Evolutionary conservation across 2,888 invertebrate species (phyloP).

Genomic region (Cecidostiba fungosa): DNA sequence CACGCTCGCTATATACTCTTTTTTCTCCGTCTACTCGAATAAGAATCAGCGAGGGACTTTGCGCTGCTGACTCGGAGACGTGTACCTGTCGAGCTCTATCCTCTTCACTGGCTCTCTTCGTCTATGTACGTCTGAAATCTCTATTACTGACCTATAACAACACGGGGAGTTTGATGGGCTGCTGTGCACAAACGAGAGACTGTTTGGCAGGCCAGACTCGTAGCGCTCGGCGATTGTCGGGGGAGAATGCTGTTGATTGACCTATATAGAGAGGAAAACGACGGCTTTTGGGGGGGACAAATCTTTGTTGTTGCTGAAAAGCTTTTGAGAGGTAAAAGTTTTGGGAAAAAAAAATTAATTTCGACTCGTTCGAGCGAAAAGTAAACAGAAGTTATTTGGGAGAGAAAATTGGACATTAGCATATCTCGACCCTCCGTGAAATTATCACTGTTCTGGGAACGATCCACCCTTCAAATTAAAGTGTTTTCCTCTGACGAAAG

Average conservation of each 20-base stretch:
- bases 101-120: not conserved
- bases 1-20: not conserved
- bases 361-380: not conserved
- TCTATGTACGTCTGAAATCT: slow-evolving; percentile 35
- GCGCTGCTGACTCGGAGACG: slow-evolving; percentile 14
- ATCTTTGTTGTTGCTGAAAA: not conserved
- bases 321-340: not conserved
- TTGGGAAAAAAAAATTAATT: not conserved
- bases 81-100: not conserved
- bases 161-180: slow-evolving; percentile 6
- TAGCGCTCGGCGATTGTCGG: slow-evolving; percentile 7
- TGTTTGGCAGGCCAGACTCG: slow-evolving; percentile 20
- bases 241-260: not conserved
- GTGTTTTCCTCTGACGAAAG: slow-evolving; percentile 62
- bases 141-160: slow-evolving; percentile 54
- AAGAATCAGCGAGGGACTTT: slow-evolving; percentile 46
- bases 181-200: not conserved
- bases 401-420: slow-evolving; percentile 23
- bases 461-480: slow-evolving; percentile 65
- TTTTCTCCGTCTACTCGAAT: slow-evolving; percentile 51
- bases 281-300: not conserved
- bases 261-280: not conserved
- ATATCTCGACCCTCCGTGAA: slow-evolving; percentile 26
- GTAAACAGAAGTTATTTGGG: not conserved
- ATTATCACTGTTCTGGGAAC: slow-evolving; percentile 49